Evolutionary conservation across 2,888 invertebrate genomes (phyloP), one percentile per base, ranked within the genome.

Genomic region (Drosophila recens): DNA sequence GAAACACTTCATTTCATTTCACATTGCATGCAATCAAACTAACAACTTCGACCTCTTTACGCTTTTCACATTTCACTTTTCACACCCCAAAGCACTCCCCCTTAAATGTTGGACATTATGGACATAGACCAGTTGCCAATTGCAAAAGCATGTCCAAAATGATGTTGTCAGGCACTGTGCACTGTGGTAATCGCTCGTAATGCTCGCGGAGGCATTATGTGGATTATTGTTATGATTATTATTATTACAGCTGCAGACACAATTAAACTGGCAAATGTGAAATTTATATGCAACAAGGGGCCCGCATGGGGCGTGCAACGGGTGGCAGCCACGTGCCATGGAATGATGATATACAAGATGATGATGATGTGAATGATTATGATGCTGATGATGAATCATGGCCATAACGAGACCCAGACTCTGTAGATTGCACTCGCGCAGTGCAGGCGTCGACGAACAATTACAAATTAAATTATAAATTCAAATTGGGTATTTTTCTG

Each of bases 391-490:
- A 20, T 54, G 79, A 74, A 75, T 79, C 64, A 76, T 80, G 13
- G 15, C 30, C 45, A 63, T 54, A 63, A 73, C 57, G 43, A 71
- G 61, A 9, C 27, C 23, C 52, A 48, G 30, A 46, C 72, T 27
- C 46, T 45, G 45, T 27, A 8, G 3, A 27, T 38, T 49, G 51
- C 30, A 40, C 27, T 1, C 43, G 27, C 38, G 30, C 43, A 43
- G 43, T 51, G 53, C 53, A 52, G 49, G 17, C 46, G 34, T 10
- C 59, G 36, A 15, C 23, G 43, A 15, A 43, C 40, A 54, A 67
- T 75, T 67, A 67, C 49, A 72, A 67, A 85, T 86, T 70, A 76
- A 85, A 86, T 86, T 88, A 86, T 72, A 86, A 83, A 86, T 85
- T 69, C 74, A 88, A 83, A 79, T 85, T 57, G 52, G 46, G 38